phyloP scores from a whole-genome alignment of 2,888 invertebrate species.

The Caenorhabditis sp. region DNA sequence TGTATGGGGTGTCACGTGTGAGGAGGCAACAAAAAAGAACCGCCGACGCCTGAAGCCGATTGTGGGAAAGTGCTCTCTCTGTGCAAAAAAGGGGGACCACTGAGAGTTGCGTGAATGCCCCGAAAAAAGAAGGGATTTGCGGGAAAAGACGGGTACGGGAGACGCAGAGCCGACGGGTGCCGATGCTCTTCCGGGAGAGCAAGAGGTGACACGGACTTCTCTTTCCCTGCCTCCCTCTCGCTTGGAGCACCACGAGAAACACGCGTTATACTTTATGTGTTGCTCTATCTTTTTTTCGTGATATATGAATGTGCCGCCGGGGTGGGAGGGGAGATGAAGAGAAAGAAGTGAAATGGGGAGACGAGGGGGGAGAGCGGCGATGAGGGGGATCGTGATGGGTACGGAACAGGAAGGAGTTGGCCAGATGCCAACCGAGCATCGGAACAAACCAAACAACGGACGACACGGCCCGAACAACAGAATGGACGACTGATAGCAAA shows the following conservation, averaged over 20 bases:
- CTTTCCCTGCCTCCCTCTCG: constrained; percentile 15
- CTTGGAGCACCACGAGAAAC: constrained; percentile 24
- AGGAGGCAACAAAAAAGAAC: background rate
- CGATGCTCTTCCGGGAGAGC: constrained; percentile 24
- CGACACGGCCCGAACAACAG: background rate
- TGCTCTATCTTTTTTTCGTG: constrained; percentile 42
- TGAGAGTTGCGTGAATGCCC: constrained; percentile 27
- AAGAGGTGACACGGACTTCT: constrained; percentile 52
- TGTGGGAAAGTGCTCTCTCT: constrained; percentile 12
- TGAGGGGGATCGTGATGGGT: background rate
- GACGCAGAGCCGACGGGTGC: constrained; percentile 1
- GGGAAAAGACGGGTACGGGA: constrained; percentile 10
- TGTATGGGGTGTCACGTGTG: constrained; percentile 47
- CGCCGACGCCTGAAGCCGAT: background rate
- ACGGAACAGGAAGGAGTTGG: background rate
- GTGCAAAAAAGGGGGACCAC: constrained; percentile 5
- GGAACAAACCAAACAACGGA: constrained; percentile 15
- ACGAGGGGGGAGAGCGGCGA: background rate
- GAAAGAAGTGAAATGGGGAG: background rate
- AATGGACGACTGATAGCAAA: constrained; percentile 5
- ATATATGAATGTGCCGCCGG: constrained; percentile 35
- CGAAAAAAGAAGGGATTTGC: constrained; percentile 45
- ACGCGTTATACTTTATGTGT: constrained; percentile 52
- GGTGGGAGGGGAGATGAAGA: constrained; percentile 6
- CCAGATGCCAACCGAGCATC: constrained; percentile 17